Evolutionary conservation across 2,888 invertebrate genomes (phyloP).

Genomic region (Cantharis nigra): DNA sequence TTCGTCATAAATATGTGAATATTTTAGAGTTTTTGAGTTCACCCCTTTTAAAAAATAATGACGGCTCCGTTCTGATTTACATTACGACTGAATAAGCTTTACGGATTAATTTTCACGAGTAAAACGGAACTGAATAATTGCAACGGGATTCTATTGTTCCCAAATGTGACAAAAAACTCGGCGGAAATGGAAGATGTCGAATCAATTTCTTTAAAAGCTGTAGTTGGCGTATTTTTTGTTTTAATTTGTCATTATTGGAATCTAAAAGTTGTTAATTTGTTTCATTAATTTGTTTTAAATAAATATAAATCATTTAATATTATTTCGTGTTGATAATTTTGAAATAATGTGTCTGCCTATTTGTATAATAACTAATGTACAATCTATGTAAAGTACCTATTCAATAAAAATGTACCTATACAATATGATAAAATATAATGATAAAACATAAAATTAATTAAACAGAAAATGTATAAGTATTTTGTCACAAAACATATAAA

Average conservation of each 20-base stretch:
- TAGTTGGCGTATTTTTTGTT: slow-evolving; percentile 31
- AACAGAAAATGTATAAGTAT: no score
- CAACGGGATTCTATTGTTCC: slow-evolving; percentile 36
- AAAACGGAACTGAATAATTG: slow-evolving; percentile 39
- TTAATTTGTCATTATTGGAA: not conserved
- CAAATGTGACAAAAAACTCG: slow-evolving; percentile 31
- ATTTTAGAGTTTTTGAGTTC: slow-evolving; percentile 10
- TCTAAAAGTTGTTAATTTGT: not conserved
- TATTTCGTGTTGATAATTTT: not conserved
- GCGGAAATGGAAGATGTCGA: slow-evolving; percentile 35
- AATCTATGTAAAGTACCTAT: no score
- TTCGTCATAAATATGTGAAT: not conserved
- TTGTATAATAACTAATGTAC: no score
- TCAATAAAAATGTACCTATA: no score
- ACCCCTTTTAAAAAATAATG: slow-evolving; percentile 26
- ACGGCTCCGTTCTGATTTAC: slow-evolving; percentile 32
- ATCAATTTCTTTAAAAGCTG: slow-evolving; percentile 43
- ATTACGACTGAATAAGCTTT: slow-evolving; percentile 35
- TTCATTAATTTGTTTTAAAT: not conserved
- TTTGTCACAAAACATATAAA: no score
- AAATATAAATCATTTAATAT: not conserved
- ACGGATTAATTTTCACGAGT: slow-evolving; percentile 37
- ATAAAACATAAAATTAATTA: no score
- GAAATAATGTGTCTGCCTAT: not conserved
- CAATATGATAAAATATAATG: no score